phyloP scores from a whole-genome alignment of 2,888 invertebrate genomes.

The Malthinus seriepunctatus region DNA sequence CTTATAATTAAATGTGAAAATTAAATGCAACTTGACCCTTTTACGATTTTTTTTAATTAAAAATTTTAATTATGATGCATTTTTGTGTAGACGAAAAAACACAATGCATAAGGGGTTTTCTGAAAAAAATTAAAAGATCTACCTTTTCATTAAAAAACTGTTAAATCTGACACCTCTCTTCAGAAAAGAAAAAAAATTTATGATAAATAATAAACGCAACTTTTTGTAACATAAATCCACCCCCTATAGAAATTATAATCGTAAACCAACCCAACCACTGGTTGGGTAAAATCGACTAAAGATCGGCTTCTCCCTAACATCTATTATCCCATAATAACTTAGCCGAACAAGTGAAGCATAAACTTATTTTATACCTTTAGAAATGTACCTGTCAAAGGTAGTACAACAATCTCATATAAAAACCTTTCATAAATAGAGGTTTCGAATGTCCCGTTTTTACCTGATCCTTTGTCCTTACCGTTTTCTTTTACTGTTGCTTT shows the following conservation, averaged over 20 bases:
- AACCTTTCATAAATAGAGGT: conserved; percentile 47
- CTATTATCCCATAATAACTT: conserved; percentile 52
- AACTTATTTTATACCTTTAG: conserved; percentile 40
- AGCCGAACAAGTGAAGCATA: conserved; percentile 51
- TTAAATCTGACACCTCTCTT: no score
- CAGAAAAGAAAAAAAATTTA: no score
- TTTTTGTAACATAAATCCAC: conserved; percentile 31
- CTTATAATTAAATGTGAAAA: no score
- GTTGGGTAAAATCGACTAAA: conserved; percentile 30
- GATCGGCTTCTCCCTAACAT: conserved; percentile 40
- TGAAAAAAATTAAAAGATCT: no score
- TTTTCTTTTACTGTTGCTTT: conserved; percentile 5
- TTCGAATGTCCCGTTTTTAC: conserved; percentile 40
- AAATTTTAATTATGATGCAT: no score
- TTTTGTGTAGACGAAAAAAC: no score
- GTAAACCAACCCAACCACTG: conserved; percentile 41
- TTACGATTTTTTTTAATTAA: no score
- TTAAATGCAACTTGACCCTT: no score
- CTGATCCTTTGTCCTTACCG: conserved; percentile 21
- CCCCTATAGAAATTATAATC: conserved; percentile 39
- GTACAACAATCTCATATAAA: conserved; percentile 43
- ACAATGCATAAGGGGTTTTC: no score
- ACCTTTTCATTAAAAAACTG: no score
- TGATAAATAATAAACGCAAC: conserved; percentile 11
- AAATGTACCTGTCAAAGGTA: conserved; percentile 49